Evolutionary conservation across 1,140 invertebrate species (phyloP), one percentile per base, ranked within the genome.

Genomic region (Araneus ventricosus): DNA sequence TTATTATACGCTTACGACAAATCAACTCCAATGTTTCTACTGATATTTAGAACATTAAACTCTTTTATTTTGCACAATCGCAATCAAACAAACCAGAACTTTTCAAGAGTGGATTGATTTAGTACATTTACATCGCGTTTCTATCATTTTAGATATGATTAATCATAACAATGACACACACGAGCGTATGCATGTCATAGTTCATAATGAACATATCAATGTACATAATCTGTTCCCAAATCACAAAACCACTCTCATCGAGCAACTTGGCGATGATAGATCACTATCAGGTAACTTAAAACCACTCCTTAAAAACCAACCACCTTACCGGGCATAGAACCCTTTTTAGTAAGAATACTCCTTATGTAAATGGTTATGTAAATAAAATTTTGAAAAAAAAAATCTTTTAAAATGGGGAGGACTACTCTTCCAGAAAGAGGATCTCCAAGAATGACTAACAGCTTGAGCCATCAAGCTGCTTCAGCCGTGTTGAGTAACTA

Each of bases 351-450:
- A 20, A 5, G 24, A 6, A 24, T 63, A 63, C 59, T 6, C 24
- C n/a, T 20, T n/a, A 24, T 24, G n/a, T 34, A 75, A 75, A 75
- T 75, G 70, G 70, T 37, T 75, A 75, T 75, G 34, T 75, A 75
- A 75, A 75, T 84, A 84, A 79, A 39, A 45, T 82, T 82, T 82
- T 45, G 2, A 52, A 84, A 84, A 84, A 84, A 84, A 63, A n/a
- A 67, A 30, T 30, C 24, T 22, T 61, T 30, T 37, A 7, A 24
- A 24, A 8, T 20, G 39, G 10, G 17, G 39, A 84, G 8, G 45
- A 10, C n/a, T 80, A 20, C 34, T 45, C 45, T 84, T 84, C 24
- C 14, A 45, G 27, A 84, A 84, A 22, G 70, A 17, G 30, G 70
- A 75, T 34, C 14, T 75, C 70, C 30, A 75, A 75, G 70, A 75